phyloP scores from a whole-genome alignment of 2,797 vertebrate genomes.

The Lophius americanus region DNA sequence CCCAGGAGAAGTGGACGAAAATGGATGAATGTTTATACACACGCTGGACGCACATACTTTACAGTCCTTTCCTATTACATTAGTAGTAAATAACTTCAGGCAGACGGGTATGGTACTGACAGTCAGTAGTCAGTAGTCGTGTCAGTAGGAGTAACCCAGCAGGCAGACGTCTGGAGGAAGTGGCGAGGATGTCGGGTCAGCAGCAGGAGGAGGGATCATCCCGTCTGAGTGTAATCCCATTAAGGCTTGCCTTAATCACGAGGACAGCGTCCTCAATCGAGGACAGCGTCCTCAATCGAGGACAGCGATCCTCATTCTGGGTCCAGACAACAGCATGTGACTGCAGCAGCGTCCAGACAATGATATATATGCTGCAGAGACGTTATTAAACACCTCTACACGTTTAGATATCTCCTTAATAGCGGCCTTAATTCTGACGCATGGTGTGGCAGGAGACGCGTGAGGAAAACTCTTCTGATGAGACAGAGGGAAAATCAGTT shows the following conservation, averaged over 20 bases:
- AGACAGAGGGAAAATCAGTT: too few species aligned
- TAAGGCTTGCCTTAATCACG: conserved; percentile 63
- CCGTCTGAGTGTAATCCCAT: conserved; percentile 61
- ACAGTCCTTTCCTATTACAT: too few species aligned
- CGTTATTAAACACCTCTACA: background rate
- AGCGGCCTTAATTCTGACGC: too few species aligned
- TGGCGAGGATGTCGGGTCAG: conserved; percentile 11
- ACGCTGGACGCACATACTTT: too few species aligned
- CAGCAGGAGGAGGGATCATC: conserved; percentile 32
- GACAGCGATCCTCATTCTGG: conserved; percentile 36
- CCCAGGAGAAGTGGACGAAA: too few species aligned
- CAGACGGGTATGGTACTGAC: conserved; percentile 26
- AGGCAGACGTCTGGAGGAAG: background rate
- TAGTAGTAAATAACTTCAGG: too few species aligned
- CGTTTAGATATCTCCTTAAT: too few species aligned
- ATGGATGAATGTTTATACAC: too few species aligned
- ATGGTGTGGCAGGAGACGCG: too few species aligned
- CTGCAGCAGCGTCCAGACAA: conserved; percentile 5
- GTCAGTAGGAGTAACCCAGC: conserved; percentile 3
- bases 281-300: conserved; percentile 44
- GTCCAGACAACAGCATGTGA: conserved; percentile 29
- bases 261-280: conserved; percentile 42
- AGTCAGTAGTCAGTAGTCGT: conserved; percentile 16
- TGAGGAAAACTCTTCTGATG: too few species aligned
- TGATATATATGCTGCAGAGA: background rate